These are phyloP conservation scores for Grallaria varia DNA, from an alignment of 2,113 vertebrate species.

Conservation along the genomic window DNA sequence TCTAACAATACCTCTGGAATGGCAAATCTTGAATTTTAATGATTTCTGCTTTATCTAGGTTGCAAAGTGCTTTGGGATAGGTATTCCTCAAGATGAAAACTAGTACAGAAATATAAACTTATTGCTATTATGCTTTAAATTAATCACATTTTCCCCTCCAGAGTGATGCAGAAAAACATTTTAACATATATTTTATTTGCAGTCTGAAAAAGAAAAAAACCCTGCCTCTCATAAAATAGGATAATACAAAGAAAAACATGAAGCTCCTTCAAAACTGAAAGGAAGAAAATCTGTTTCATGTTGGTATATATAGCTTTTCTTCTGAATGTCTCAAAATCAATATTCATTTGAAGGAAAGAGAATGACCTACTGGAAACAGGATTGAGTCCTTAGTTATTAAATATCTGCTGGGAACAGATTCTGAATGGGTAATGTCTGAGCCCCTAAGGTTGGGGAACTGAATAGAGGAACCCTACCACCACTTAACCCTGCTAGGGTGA, in stretches of 20 bases:
- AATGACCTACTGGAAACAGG: neutral
- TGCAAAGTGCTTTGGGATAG: constrained; percentile 42
- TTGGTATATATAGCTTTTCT: neutral
- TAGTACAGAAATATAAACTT: constrained; percentile 15
- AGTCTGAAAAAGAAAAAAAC: neutral
- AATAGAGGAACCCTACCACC: neutral
- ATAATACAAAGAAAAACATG: neutral
- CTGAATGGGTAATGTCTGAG: neutral
- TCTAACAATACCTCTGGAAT: too few species aligned
- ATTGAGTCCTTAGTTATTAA: neutral
- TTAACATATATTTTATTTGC: constrained; percentile 5
- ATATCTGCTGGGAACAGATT: neutral
- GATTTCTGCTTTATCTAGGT: constrained; percentile 32
- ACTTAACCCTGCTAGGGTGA: neutral
- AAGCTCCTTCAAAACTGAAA: neutral
- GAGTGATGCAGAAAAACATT: constrained; percentile 11
- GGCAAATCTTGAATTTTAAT: too few species aligned
- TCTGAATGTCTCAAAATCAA: neutral
- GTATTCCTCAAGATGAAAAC: constrained; percentile 43
- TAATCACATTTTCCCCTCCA: constrained; percentile 39
- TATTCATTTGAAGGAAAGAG: neutral
- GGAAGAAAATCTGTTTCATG: neutral
- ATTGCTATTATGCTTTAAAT: constrained; percentile 33
- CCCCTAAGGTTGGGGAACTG: neutral
- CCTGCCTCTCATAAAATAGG: neutral